phyloP scores from a whole-genome alignment of 2,888 invertebrate genomes.

The Hesperia comma region DNA sequence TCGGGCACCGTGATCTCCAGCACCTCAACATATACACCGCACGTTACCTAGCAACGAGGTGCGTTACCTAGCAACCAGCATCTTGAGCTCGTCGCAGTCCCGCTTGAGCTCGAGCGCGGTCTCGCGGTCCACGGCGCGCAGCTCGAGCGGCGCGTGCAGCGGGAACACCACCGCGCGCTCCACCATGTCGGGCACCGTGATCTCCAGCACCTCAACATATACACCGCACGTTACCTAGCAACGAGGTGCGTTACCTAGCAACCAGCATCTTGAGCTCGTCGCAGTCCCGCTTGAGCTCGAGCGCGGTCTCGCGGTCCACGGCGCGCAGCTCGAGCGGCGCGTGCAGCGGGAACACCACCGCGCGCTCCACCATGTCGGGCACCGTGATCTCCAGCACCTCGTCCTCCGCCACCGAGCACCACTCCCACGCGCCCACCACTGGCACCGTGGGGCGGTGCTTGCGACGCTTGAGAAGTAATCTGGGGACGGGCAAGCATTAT shows the following conservation, averaged over 20 bases:
- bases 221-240: too few species aligned
- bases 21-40: too few species aligned
- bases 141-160: too few species aligned
- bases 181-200: too few species aligned
- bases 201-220: too few species aligned
- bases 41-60: too few species aligned
- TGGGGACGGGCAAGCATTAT: too few species aligned
- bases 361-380: conserved; percentile 61
- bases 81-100: too few species aligned
- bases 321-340: conserved; percentile 65
- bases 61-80: too few species aligned
- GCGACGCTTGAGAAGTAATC: conserved; percentile 65
- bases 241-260: conserved; percentile 54
- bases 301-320: conserved; percentile 53
- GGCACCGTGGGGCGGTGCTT: conserved; percentile 58
- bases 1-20: too few species aligned
- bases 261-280: conserved; percentile 62
- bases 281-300: conserved; percentile 59
- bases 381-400: conserved; percentile 67
- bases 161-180: too few species aligned
- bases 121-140: conserved; percentile 56
- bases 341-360: conserved; percentile 71
- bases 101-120: too few species aligned
- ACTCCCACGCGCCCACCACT: conserved; percentile 68
- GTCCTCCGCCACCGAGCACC: conserved; percentile 63